Evolutionary conservation across 2,113 vertebrate genomes (phyloP).

Genomic region (Pao palembangensis): DNA sequence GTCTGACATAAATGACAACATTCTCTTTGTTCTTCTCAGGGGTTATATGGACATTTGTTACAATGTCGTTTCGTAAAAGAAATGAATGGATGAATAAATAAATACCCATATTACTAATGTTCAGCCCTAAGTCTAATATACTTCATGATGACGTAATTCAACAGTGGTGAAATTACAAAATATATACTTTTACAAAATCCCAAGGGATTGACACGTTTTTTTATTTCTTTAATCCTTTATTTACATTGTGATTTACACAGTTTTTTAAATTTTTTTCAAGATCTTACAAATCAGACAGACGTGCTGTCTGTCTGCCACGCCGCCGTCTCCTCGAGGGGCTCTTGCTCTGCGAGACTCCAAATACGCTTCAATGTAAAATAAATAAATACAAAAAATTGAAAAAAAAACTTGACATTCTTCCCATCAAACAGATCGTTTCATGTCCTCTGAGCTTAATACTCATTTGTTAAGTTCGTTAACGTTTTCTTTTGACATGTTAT

Average conservation of each 20-base stretch:
- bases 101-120: conserved; percentile 45
- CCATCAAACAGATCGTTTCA: no score
- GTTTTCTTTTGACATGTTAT: no score
- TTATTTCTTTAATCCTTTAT: conserved; percentile 50
- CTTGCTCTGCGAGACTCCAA: no score
- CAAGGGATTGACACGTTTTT: conserved; percentile 47
- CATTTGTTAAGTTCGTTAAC: no score
- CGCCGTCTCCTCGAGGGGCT: not conserved
- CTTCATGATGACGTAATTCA: conserved; percentile 49
- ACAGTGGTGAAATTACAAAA: conserved; percentile 67
- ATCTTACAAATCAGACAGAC: conserved; percentile 36
- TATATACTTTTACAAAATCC: conserved; percentile 62
- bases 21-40: conserved; percentile 52
- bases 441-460: no score
- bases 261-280: conserved; percentile 18
- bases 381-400: no score
- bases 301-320: not conserved
- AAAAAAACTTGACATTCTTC: no score
- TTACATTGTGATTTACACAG: conserved; percentile 59
- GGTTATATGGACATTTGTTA: conserved; percentile 51
- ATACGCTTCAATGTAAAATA: no score
- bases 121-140: conserved; percentile 57
- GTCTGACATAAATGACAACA: conserved; percentile 37
- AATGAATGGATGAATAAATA: conserved; percentile 54
- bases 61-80: conserved; percentile 41